Evolutionary conservation across 1,140 invertebrate genomes (phyloP), one percentile per base, ranked within the genome.

Genomic region (Probaryconus sp.): DNA sequence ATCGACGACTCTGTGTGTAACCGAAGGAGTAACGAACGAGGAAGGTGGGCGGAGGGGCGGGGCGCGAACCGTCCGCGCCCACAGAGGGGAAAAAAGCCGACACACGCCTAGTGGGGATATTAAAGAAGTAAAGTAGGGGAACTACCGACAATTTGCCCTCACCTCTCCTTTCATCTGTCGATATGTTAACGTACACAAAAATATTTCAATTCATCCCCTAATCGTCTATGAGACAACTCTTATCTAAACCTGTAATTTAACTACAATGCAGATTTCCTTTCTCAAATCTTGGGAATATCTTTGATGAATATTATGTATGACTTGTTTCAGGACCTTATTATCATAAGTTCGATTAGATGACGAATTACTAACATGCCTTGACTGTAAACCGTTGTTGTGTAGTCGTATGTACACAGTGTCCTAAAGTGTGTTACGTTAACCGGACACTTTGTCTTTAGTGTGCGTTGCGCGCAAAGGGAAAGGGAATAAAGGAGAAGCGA

Each of bases 11-110:
- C 56, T 51, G 53, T 53, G 56, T 60, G 79, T 71, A 78, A 61
- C 53, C 65, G 74, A 79, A 74, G 78, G 72, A 71, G 72, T 71
- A 65, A 60, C 65, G 75, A 40, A 60, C 56, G 43, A 7, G 14
- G 79, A 78, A 81, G 82, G 81, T 81, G 83, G 69, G 73, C 18
- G 70, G 69, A 72, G 89, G n/a, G n/a, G 89, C 88, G 89, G 86
- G 78, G 82, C 89, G 79, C 85, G 77, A 76, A 73, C 81, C 72
- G 85, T 83, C 83, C 85, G 81, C 83, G 83, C 88, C 87, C 86
- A 81, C 79, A 77, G 86, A 88, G 88, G 89, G 88, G 88, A 89
- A 90, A 90, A 90, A 89, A 87, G 70, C 61, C 85, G 72, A 50
- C 73, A 79, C 80, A 80, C 83, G 73, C 74, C 63, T 58, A 77